Evolutionary conservation across 2,888 invertebrate species (phyloP), one percentile per base, ranked within the genome.

Genomic region (Andrena fulva): DNA sequence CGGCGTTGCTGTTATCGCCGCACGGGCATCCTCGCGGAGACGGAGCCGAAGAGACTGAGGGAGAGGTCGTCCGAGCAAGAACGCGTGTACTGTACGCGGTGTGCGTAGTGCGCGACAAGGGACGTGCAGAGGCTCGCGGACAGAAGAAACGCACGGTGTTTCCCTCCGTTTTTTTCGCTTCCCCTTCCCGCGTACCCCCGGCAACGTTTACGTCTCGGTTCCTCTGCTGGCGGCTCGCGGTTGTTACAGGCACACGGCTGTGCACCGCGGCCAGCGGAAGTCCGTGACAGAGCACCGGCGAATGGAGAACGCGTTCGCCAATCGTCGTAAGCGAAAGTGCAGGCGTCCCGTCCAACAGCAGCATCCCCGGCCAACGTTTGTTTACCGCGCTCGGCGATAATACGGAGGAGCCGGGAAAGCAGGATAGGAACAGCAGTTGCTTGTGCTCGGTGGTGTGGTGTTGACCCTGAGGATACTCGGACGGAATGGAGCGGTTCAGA

Each of bases 401-500:
- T 8, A 42, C 10, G 29, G 10, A 62, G 33, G 7, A 16, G 12
- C 5, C 2, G 24, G 33, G 16, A 10, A 10, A 2, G 8, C 3
- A 8, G n/a, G 1, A 5, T 12, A 42, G 62, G 3, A 59, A 8
- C n/a, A 6, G 50, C 59, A 24, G 27, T 69, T 68, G n/a, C 33
- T 12, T n/a, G 48, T 69, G 62, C n/a, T 48, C 20, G 33, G 54
- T 54, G 2, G 31, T 63, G 42, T 64, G 81, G 54, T 63, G 31
- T 64, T 76, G 24, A 10, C 6, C 12, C 27, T 16, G 59, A 68
- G 42, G 48, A 33, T 35, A 33, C 48, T 4, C 20, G 1, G 54
- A 27, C 27, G 70, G 63, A 85, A 88, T 91, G 87, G 93, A 93
- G 77, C 89, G 93, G 35, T 93, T 93, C 82, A 90, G 89, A 84